Conservation (phyloP, 2,113 vertebrate species). For the Datnioides undecimradiatus region DNA sequence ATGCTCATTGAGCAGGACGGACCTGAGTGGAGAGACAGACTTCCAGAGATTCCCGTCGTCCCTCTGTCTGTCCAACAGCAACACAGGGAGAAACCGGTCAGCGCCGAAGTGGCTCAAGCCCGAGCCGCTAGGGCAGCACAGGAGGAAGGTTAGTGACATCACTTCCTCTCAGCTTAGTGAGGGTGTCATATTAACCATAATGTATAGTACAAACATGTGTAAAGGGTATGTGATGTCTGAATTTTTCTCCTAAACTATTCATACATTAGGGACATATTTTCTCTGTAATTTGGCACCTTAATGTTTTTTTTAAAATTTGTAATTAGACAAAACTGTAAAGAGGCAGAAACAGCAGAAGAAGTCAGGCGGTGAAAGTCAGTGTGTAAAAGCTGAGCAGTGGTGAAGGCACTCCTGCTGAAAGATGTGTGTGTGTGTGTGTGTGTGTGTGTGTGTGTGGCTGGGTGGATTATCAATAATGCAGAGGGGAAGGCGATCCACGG, state of each 20-base stretch:
- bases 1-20: slow-evolving; percentile 93
- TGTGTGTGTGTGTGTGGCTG: slow-evolving; percentile 36
- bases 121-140: slow-evolving; percentile 74
- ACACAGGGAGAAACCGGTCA: slow-evolving; percentile 80
- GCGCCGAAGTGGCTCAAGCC: slow-evolving; percentile 73
- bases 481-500: slow-evolving; percentile 64
- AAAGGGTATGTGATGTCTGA: not conserved
- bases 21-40: slow-evolving; percentile 90
- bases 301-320: not conserved
- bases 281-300: not conserved
- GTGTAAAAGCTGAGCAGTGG: slow-evolving; percentile 30
- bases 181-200: not conserved
- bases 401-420: slow-evolving; percentile 31
- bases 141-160: slow-evolving; percentile 76
- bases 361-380: slow-evolving; percentile 17
- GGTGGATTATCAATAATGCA: slow-evolving; percentile 76
- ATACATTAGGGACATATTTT: not conserved
- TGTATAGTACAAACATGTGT: not conserved
- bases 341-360: slow-evolving; percentile 18
- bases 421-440: slow-evolving; percentile 30
- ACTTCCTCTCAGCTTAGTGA: not conserved
- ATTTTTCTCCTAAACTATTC: not conserved
- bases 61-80: slow-evolving; percentile 86
- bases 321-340: not conserved
- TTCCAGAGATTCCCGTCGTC: slow-evolving; percentile 91